phyloP scores from a whole-genome alignment of 1,140 invertebrate genomes.

The Pachyrhynchus sulphureomaculatus region DNA sequence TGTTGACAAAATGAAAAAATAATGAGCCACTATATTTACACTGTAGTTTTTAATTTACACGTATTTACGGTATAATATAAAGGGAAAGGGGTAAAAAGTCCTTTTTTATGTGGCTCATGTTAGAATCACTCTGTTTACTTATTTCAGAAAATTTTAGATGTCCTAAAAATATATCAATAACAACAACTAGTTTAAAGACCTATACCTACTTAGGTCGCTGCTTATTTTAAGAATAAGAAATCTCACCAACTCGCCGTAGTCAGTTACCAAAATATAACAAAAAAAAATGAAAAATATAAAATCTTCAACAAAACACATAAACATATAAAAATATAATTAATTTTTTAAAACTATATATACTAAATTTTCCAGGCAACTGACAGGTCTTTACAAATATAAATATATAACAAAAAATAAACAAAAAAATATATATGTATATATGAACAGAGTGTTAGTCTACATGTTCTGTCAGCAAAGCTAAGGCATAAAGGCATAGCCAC shows the following conservation, averaged over 20 bases:
- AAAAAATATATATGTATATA: too few relatives aligned
- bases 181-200: slow-evolving; percentile 36
- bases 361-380: slow-evolving; percentile 40
- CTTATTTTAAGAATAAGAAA: slow-evolving; percentile 41
- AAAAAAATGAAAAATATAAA: slow-evolving; percentile 31
- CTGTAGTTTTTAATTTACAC: slow-evolving; percentile 10
- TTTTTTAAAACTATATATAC: slow-evolving; percentile 26
- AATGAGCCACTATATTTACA: slow-evolving; percentile 49
- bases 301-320: slow-evolving; percentile 41
- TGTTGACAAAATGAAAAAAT: slow-evolving; percentile 52
- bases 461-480: slow-evolving; percentile 33
- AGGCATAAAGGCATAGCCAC: slow-evolving; percentile 37
- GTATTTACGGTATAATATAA: background rate
- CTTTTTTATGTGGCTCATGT: slow-evolving; percentile 43
- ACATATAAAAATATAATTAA: slow-evolving; percentile 45
- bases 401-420: slow-evolving; percentile 19
- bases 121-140: slow-evolving; percentile 40
- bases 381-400: slow-evolving; percentile 30
- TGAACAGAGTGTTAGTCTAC: slow-evolving; percentile 37
- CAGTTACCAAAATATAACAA: slow-evolving; percentile 40
- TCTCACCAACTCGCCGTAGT: slow-evolving; percentile 41
- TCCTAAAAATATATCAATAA: slow-evolving; percentile 42
- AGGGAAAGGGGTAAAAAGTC: slow-evolving; percentile 33
- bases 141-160: slow-evolving; percentile 45
- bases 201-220: slow-evolving; percentile 29